Base-by-base conservation (phyloP, 2,797 vertebrate genomes). In the Pyrocephalus nanus region DNA sequence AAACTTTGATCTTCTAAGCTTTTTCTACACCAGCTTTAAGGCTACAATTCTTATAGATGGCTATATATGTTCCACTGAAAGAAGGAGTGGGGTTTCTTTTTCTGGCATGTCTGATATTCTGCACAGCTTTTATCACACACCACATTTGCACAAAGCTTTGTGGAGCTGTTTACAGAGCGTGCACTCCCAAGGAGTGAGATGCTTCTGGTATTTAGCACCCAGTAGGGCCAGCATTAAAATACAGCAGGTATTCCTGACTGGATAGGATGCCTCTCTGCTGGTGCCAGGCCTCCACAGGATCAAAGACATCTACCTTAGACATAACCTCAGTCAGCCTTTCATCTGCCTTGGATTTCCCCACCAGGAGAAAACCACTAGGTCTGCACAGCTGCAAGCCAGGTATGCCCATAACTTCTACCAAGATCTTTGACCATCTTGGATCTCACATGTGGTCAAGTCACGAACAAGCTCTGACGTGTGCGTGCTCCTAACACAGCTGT, bases 1-100 rank as follows among this genome's bases (percentile, higher is more conserved):
- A 79, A 96, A 95, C 92, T 96, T 97, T 96, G 90, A 96, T 96
- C 95, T 95, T 47, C 71, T 26, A 22, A 73, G 64, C 3, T 64
- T 76, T 74, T 42, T 38, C 51, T 66, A 73, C 15, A 36, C 14
- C 55, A 60, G 45, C 51, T 54, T 60, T 34, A n/a, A 34, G 45
- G 23, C 73, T 78, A 23, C 27, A 36, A 1, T 18, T 50, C 82
- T 71, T 51, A 45, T 12, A 7, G 6, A 45, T 8, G 8, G 19
- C 17, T 73, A 13, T 20, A 2, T 7, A 3, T 2, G 12, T 69
- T 47, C 69, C 50, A 60, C 57, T 11, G 54, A 85, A 87, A 50
- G 19, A 27, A 70, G 51, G 62, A 64, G 45, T 3, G 29, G 27
- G 27, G 34, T 57, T 36, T 15, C 60, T 76, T 73, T 58, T 62